Evolutionary conservation across 2,888 invertebrate species (phyloP), one percentile per base, ranked within the genome.

Genomic region (Camponotus fellah): DNA sequence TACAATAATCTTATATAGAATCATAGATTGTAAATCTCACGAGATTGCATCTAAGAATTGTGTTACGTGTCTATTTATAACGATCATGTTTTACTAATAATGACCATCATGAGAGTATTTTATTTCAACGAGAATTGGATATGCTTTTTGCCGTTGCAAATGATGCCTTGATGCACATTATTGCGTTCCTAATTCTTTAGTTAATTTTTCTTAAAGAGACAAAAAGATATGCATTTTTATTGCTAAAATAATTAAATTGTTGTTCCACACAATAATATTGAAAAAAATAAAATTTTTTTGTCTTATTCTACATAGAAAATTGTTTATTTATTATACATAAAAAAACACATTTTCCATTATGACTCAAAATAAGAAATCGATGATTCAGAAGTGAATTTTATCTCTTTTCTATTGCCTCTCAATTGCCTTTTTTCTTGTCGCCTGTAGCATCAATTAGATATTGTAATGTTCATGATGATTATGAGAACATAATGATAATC

Each of bases 371-470:
- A 6, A 32, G 4, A 37, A 37, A 37, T 6, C 17, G 8, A 17
- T 14, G 3, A 62, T n/a, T n/a, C n/a, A 12, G 4, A 26, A 17
- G 10, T 37, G 40, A 53, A 76, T 66, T n/a, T 65, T 53, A 34
- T 56, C 26, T 66, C 32, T 68, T 66, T n/a, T n/a, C 26, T 56
- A 26, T 0, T 26, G n/a, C n/a, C n/a, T 26, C 26, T 26, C 26
- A n/a, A n/a, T n/a, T n/a, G 26, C 26, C 2, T 26, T 26, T 26
- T 26, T 26, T 26, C 26, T 26, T 26, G 26, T 26, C 26, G n/a
- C 3, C 40, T 37, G 49, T 17, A 43, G 21, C 14, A 49, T 43
- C 32, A 40, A 77, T 77, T 77, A 53, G 34, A 66, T 40, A 14
- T 2, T 12, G 32, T 14, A 66, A 0, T 46, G 12, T 46, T 46